Evolutionary conservation across 1,140 invertebrate species (phyloP).

Genomic region (Drosophila oshimai): DNA sequence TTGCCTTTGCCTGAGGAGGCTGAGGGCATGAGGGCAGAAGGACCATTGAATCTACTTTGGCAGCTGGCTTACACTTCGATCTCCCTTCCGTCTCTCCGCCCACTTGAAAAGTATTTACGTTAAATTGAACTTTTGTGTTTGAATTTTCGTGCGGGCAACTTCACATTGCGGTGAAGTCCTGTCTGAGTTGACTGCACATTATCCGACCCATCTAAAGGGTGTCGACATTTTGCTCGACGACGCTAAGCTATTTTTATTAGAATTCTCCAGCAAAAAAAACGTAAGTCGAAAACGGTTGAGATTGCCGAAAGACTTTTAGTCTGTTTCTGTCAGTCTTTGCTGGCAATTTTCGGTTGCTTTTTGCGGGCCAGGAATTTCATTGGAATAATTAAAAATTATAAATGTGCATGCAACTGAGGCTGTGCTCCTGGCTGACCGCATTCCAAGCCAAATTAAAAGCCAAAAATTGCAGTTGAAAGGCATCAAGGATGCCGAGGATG

Average conservation of each 20-base stretch:
- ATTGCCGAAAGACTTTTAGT: neutral
- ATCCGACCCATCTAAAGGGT: conserved; percentile 33
- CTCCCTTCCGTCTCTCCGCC: neutral
- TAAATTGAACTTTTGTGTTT: conserved; percentile 70
- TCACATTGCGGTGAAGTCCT: conserved; percentile 38
- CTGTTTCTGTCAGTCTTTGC: conserved; percentile 29
- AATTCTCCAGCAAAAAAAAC: conserved; percentile 26
- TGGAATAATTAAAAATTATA: conserved; percentile 68
- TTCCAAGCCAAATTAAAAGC: conserved; percentile 65
- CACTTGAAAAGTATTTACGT: conserved; percentile 68
- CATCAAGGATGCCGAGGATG: conserved; percentile 13
- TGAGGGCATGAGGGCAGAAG: conserved; percentile 20
- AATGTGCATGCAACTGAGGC: conserved; percentile 42
- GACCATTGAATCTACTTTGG: conserved; percentile 59
- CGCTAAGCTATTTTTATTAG: conserved; percentile 66
- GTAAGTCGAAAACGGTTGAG: neutral
- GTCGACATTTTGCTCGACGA: conserved; percentile 47
- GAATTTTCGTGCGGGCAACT: conserved; percentile 41
- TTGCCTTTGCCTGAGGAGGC: conserved; percentile 20
- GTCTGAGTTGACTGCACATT: conserved; percentile 35
- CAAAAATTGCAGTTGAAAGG: conserved; percentile 28
- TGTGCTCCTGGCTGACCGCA: conserved; percentile 50
- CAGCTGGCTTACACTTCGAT: conserved; percentile 43
- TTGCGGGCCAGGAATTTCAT: conserved; percentile 25
- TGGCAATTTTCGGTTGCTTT: conserved; percentile 15